Evolutionary conservation across 2,797 vertebrate species (phyloP).

Genomic region (Propithecus perrieri): DNA sequence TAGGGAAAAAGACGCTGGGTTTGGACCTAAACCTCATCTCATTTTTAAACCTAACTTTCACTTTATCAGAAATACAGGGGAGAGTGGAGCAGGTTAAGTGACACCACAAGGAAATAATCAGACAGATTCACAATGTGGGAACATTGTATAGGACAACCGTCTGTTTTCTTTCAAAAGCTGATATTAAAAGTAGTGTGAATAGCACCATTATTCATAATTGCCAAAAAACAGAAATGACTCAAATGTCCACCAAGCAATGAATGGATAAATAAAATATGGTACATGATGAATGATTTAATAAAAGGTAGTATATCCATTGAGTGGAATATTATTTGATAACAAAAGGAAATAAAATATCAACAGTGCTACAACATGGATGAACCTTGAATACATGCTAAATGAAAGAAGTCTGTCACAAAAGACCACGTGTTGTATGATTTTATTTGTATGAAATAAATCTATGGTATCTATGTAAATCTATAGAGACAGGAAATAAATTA

Average conservation of each 20-base stretch:
- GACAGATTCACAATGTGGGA: background rate
- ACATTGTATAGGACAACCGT: background rate
- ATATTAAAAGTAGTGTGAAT: background rate
- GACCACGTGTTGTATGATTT: background rate
- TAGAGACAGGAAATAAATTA: background rate
- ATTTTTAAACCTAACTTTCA: background rate
- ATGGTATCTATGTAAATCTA: background rate
- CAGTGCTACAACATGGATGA: background rate
- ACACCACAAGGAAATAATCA: background rate
- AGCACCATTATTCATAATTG: background rate
- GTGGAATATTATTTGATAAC: background rate
- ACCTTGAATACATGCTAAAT: background rate
- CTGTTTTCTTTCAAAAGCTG: conserved; percentile 15
- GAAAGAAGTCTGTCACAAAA: background rate
- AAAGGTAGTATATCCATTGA: background rate
- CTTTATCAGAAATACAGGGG: background rate
- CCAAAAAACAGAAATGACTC: background rate
- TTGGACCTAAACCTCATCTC: background rate
- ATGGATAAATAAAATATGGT: background rate
- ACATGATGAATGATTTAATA: background rate
- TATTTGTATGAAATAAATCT: background rate
- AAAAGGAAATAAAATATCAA: background rate
- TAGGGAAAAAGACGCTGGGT: background rate
- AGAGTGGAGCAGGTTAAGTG: background rate
- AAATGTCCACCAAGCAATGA: background rate